Percentiles rank a stretch among this genome's conserved stretches.
phyloP scores from a whole-genome alignment of 1,140 invertebrate species.

The Drepana arcuata region DNA sequence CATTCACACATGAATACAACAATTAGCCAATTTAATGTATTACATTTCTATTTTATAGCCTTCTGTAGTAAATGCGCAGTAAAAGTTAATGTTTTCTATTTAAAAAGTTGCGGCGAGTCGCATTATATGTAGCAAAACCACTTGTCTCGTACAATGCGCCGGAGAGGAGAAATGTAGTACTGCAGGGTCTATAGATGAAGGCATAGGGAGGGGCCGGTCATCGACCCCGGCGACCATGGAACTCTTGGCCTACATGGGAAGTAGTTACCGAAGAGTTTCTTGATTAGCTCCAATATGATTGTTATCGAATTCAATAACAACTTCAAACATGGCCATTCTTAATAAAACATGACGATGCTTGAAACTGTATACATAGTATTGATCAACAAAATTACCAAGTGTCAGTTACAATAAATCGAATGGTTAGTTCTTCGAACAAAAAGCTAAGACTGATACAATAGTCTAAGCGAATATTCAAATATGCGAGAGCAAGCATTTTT shows the following conservation, averaged over 20 bases:
- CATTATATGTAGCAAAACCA: conserved; percentile 22
- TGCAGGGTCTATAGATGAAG: conserved; percentile 30
- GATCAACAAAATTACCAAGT: too few species aligned
- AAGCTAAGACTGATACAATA: conserved; percentile 9
- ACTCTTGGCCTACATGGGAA: conserved; percentile 61
- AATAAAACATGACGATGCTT: too few species aligned
- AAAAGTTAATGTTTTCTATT: too few species aligned
- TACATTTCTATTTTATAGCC: too few species aligned
- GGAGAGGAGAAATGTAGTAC: conserved; percentile 48
- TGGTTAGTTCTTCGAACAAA: too few species aligned
- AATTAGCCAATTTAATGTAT: conserved; percentile 10
- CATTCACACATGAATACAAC: conserved; percentile 19
- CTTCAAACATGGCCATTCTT: conserved; percentile 8
- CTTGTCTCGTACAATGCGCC: conserved; percentile 32
- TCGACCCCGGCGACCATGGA: conserved; percentile 48
- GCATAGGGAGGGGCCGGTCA: conserved; percentile 37
- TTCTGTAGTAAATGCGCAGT: too few species aligned
- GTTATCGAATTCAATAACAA: too few species aligned
- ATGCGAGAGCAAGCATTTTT: too few species aligned
- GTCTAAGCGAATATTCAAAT: neutral
- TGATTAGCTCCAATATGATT: too few species aligned
- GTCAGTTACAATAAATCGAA: too few species aligned
- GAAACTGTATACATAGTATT: too few species aligned
- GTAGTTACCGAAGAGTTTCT: too few species aligned
- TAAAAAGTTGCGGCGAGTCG: conserved; percentile 20